These are phyloP conservation scores for Argentina silus DNA, from an alignment of 2,797 vertebrate genomes.

Conservation along the genomic window DNA sequence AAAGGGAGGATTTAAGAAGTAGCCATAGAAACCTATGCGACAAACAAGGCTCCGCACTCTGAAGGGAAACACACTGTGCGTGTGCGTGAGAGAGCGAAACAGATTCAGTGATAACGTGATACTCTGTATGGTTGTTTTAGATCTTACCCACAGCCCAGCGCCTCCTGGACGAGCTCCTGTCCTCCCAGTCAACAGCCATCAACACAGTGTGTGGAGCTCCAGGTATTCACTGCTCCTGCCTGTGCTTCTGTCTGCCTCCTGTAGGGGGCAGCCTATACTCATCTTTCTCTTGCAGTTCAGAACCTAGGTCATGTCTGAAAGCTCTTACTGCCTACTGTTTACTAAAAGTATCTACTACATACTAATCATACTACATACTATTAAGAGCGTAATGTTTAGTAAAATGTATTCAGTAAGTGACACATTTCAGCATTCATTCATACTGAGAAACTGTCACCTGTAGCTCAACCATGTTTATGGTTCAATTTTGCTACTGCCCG, in stretches of 20 bases:
- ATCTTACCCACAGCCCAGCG: slow-evolving; percentile 97
- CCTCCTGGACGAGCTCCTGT: slow-evolving; percentile 94
- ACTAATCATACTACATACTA: too few species aligned
- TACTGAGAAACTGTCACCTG: too few species aligned
- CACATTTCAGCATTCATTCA: too few species aligned
- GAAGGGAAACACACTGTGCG: not conserved
- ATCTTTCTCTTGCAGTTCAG: not conserved
- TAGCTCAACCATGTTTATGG: too few species aligned
- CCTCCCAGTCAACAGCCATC: slow-evolving; percentile 97
- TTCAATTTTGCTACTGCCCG: too few species aligned
- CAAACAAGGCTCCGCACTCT: not conserved
- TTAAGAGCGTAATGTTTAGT: too few species aligned
- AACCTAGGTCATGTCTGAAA: not conserved
- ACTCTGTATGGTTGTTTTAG: slow-evolving; percentile 70
- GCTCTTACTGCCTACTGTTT: too few species aligned
- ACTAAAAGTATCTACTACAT: too few species aligned
- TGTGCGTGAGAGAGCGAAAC: too few species aligned
- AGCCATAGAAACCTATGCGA: not conserved
- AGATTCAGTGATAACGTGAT: not conserved
- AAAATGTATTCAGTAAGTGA: too few species aligned
- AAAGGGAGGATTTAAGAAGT: slow-evolving; percentile 1
- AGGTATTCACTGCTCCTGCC: slow-evolving; percentile 75
- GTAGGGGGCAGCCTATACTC: slow-evolving; percentile 1
- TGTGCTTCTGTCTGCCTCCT: slow-evolving; percentile 1
- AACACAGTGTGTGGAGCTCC: slow-evolving; percentile 98